A percentile compares a stretch with the other conserved stretches of the same genome.
Evolutionary conservation across 2,888 invertebrate genomes (phyloP).

Genomic region (Ypsolopha sequella): DNA sequence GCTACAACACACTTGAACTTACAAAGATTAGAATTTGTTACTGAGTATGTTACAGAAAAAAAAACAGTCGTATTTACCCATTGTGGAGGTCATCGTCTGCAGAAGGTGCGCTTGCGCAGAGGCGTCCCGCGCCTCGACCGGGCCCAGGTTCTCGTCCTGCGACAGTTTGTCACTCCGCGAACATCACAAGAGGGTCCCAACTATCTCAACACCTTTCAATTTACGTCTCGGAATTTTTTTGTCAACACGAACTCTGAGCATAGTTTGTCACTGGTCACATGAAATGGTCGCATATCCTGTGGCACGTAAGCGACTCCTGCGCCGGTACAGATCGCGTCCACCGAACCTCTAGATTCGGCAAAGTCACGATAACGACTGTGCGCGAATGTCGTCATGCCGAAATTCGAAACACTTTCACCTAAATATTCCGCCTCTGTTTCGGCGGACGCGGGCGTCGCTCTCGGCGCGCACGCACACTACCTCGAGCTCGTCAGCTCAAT

Average conservation of each 20-base stretch:
- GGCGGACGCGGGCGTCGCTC: constrained; percentile 70
- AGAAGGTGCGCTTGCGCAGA: constrained; percentile 48
- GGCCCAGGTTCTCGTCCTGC: constrained; percentile 53
- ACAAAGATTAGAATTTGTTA: not conserved
- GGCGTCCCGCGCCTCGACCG: constrained; percentile 57
- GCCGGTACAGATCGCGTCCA: constrained; percentile 37
- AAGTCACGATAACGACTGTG: constrained; percentile 71
- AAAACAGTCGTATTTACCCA: constrained; percentile 50
- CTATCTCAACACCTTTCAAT: constrained; percentile 60
- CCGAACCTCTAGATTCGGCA: constrained; percentile 68
- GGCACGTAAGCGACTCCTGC: constrained; percentile 35
- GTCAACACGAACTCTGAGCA: constrained; percentile 55
- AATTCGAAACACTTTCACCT: constrained; percentile 72
- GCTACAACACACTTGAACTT: not conserved
- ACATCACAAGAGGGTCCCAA: constrained; percentile 51
- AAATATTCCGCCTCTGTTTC: constrained; percentile 70
- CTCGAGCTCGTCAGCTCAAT: constrained; percentile 52
- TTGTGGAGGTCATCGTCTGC: constrained; percentile 67
- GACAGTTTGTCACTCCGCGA: constrained; percentile 53
- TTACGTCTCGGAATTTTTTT: constrained; percentile 51
- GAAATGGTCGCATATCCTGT: constrained; percentile 46
- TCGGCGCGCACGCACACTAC: constrained; percentile 67
- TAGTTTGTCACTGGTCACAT: constrained; percentile 51
- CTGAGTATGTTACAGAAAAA: not conserved
- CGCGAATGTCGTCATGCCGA: constrained; percentile 71